phyloP scores from a whole-genome alignment of 2,797 vertebrate genomes.

The Phoebastria nigripes region DNA sequence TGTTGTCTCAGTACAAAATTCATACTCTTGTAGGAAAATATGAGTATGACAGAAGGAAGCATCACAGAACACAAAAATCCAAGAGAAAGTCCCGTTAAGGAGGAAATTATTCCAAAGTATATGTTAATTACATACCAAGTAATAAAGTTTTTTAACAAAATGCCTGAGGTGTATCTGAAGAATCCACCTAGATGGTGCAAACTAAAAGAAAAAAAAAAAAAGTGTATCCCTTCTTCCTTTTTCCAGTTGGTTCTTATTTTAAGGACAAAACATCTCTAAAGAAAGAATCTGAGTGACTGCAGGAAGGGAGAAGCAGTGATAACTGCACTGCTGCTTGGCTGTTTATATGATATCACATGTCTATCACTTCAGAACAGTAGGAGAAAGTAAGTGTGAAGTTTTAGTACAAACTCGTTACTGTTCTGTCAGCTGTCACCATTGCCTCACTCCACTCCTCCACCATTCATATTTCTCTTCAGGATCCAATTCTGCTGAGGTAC shows the following conservation, averaged over 20 bases:
- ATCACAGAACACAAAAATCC: background rate
- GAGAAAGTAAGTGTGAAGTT: slow-evolving; percentile 17
- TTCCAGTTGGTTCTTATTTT: background rate
- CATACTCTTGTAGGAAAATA: background rate
- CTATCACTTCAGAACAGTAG: background rate
- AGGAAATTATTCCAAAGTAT: background rate
- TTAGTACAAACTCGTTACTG: background rate
- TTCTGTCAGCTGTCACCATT: slow-evolving; percentile 21
- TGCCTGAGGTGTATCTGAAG: background rate
- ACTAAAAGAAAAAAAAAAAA: background rate
- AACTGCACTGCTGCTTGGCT: background rate
- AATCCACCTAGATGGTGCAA: background rate
- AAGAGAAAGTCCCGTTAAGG: background rate
- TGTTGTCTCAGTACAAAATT: background rate
- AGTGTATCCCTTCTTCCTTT: background rate
- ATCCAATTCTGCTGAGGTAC: background rate
- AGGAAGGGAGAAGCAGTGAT: background rate
- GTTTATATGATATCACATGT: background rate
- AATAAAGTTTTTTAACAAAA: background rate
- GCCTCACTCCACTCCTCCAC: background rate
- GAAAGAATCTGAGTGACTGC: background rate
- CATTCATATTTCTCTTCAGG: background rate
- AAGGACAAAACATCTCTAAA: background rate
- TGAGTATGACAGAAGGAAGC: background rate
- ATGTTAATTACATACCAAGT: background rate